Conservation (phyloP, 2,888 invertebrate genomes). For the Pardosa pseudoannulata region DNA sequence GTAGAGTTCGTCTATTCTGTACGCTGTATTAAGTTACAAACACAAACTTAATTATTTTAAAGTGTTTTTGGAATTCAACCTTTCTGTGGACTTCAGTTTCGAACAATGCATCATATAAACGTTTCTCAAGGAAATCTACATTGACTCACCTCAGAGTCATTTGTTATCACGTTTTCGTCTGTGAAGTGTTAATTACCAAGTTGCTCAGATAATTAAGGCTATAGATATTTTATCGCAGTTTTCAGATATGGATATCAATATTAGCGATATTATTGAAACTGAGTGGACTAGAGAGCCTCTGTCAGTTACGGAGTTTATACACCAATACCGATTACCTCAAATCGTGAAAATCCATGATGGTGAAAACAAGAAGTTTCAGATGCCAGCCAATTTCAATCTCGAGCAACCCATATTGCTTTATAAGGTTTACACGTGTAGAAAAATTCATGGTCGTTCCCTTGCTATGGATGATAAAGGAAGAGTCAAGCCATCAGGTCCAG, state of each 20-base stretch:
- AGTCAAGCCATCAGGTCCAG: constrained; percentile 78
- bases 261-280: background rate
- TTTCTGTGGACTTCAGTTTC: too few species aligned
- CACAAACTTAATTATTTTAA: too few species aligned
- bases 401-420: constrained; percentile 82
- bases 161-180: too few species aligned
- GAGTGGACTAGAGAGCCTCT: constrained; percentile 46
- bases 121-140: too few species aligned
- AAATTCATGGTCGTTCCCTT: constrained; percentile 82
- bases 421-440: constrained; percentile 82
- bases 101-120: too few species aligned
- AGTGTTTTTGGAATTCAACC: too few species aligned
- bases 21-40: too few species aligned
- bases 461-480: constrained; percentile 65
- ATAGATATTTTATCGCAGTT: background rate
- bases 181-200: background rate
- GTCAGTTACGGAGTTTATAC: constrained; percentile 79
- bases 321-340: constrained; percentile 82
- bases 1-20: too few species aligned
- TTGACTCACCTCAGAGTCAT: too few species aligned
- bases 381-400: constrained; percentile 78
- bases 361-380: constrained; percentile 52
- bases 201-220: too few species aligned
- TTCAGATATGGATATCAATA: background rate
- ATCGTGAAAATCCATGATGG: constrained; percentile 80